phyloP scores from a whole-genome alignment of 1,140 invertebrate species.

The Holotrichia oblita region DNA sequence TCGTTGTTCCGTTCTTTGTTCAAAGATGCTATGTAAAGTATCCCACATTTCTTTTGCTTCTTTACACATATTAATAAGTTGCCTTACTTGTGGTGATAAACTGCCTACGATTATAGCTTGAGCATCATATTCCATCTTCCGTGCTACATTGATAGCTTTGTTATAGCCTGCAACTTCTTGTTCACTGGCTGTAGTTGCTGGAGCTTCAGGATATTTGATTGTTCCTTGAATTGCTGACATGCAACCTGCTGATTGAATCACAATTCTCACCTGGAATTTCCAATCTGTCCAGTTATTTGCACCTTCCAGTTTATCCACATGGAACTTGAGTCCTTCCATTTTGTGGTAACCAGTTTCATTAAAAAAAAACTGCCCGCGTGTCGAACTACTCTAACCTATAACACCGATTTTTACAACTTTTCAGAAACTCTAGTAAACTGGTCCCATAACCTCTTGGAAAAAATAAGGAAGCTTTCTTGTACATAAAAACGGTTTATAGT shows the following conservation, averaged over 20 bases:
- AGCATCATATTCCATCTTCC: slow-evolving; percentile 41
- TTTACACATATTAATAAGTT: slow-evolving; percentile 33
- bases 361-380: slow-evolving; percentile 18
- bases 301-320: neutral
- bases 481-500: neutral
- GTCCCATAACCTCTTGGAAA: neutral
- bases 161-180: slow-evolving; percentile 29
- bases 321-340: slow-evolving; percentile 15
- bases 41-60: slow-evolving; percentile 35
- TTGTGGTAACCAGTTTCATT: neutral
- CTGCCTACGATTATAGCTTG: slow-evolving; percentile 33
- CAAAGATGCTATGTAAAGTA: slow-evolving; percentile 37
- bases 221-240: neutral
- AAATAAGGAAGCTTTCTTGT: neutral
- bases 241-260: slow-evolving; percentile 4
- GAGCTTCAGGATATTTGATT: slow-evolving; percentile 7
- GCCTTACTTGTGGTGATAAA: slow-evolving; percentile 17
- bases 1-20: slow-evolving; percentile 7
- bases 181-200: slow-evolving; percentile 43
- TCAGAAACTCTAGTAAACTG: neutral
- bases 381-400: neutral
- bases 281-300: slow-evolving; percentile 17
- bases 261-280: slow-evolving; percentile 33
- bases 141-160: slow-evolving; percentile 42
- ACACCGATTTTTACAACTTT: neutral